Conservation (phyloP, 2,888 invertebrate genomes). For the Cephus nigrinus region DNA sequence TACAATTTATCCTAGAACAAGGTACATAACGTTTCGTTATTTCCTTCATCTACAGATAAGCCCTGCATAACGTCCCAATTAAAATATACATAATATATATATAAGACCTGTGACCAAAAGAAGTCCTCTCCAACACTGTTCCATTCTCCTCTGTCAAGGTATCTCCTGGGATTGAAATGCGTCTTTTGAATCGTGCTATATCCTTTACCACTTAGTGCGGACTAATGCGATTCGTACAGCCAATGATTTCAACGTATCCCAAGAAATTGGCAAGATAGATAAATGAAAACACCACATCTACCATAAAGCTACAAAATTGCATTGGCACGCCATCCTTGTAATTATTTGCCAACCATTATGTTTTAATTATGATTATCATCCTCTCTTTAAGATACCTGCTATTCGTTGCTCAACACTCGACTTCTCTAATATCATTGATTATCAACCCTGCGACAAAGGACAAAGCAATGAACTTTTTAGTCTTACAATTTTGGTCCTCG, state of each 20-base stretch:
- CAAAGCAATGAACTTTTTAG: not conserved
- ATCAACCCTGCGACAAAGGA: not conserved
- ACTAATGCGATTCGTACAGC: not conserved
- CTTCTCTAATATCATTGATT: not conserved
- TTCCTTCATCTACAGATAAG: not conserved
- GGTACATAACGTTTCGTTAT: not conserved
- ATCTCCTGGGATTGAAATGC: not conserved
- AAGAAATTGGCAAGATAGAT: not conserved
- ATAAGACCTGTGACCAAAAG: conserved; percentile 9
- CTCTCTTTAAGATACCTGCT: not conserved
- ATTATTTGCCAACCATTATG: not conserved
- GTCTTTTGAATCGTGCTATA: not conserved
- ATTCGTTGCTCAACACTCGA: not conserved
- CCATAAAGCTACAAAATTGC: not conserved
- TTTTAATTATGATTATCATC: not conserved
- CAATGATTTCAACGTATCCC: not conserved
- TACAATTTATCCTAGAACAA: not conserved
- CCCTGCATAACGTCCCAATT: not conserved
- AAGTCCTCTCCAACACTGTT: conserved; percentile 19
- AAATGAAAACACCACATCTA: not conserved
- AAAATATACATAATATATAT: conserved; percentile 26
- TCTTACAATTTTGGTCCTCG: not conserved
- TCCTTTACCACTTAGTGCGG: not conserved
- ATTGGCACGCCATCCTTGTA: not conserved
- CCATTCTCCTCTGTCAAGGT: not conserved